Evolutionary conservation across 2,113 vertebrate genomes (phyloP).

Genomic region (Neoarius graeffei): DNA sequence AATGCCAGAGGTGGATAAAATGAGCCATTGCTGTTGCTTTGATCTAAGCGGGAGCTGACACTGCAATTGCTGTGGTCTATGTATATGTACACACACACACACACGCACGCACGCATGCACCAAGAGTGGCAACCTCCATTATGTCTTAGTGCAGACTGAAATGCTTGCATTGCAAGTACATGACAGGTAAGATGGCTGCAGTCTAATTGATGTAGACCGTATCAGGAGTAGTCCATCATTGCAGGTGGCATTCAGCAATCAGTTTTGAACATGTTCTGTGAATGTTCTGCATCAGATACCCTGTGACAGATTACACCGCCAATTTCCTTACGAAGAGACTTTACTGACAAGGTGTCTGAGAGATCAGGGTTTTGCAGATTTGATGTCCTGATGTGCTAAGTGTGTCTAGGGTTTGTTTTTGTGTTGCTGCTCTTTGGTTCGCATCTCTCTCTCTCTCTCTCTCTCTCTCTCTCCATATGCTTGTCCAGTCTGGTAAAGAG

Average conservation of each 20-base stretch:
- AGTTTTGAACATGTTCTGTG: slow-evolving; percentile 23
- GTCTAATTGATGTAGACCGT: slow-evolving; percentile 63
- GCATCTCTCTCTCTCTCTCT: not conserved
- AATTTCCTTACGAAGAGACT: slow-evolving; percentile 21
- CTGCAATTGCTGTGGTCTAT: slow-evolving; percentile 34
- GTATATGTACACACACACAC: slow-evolving; percentile 32
- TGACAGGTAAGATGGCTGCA: slow-evolving; percentile 61
- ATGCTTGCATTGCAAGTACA: slow-evolving; percentile 62
- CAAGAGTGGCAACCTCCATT: slow-evolving; percentile 67
- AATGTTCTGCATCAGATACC: slow-evolving; percentile 31
- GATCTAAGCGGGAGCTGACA: slow-evolving; percentile 49
- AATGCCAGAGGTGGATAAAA: slow-evolving; percentile 46
- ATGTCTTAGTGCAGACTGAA: slow-evolving; percentile 64
- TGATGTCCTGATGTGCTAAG: slow-evolving; percentile 9
- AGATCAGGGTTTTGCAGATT: not conserved
- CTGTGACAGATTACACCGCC: slow-evolving; percentile 2
- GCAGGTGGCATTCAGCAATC: slow-evolving; percentile 38
- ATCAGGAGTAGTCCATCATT: slow-evolving; percentile 36
- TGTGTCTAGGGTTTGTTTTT: not conserved
- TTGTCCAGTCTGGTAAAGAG: slow-evolving; percentile 46
- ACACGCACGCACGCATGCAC: not conserved
- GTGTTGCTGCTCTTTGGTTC: not conserved
- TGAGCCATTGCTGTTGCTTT: slow-evolving; percentile 45
- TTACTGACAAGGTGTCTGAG: not conserved
- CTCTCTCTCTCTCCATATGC: slow-evolving; percentile 41